Percentiles rank a stretch among this genome's conserved stretches.
Conservation (phyloP, 2,797 vertebrate genomes). For the Rhinoraja longicauda region DNA sequence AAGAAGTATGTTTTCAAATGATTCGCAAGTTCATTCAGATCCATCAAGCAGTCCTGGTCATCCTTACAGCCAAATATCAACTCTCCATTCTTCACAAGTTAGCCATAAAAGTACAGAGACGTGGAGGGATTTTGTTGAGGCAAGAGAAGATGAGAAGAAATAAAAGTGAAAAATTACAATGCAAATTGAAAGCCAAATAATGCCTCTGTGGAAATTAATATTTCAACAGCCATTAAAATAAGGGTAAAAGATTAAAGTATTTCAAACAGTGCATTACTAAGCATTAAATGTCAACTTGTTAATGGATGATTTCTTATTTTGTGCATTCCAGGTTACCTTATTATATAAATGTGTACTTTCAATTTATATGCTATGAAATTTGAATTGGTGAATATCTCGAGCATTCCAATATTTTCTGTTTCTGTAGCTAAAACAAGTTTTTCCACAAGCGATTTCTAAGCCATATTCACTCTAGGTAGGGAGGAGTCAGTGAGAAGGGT, state of each 20-base stretch:
- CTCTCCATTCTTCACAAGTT: slow-evolving; percentile 74
- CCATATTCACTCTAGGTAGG: not conserved
- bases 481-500: no score
- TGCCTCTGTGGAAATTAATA: not conserved
- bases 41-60: slow-evolving; percentile 67
- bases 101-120: not conserved
- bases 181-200: not conserved
- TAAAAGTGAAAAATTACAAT: not conserved
- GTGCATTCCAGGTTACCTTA: not conserved
- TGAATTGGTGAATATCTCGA: not conserved
- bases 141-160: no score
- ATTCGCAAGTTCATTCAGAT: slow-evolving; percentile 74
- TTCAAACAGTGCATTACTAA: not conserved
- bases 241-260: not conserved
- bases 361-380: not conserved
- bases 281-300: not conserved
- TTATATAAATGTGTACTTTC: not conserved
- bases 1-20: slow-evolving; percentile 88
- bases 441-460: not conserved
- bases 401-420: no score
- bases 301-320: not conserved
- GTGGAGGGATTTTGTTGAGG: not conserved
- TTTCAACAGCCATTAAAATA: not conserved
- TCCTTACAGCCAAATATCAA: slow-evolving; percentile 86
- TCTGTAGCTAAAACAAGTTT: not conserved